Conservation (phyloP, 2,888 invertebrate species). For the Eremobia ochroleuca region DNA sequence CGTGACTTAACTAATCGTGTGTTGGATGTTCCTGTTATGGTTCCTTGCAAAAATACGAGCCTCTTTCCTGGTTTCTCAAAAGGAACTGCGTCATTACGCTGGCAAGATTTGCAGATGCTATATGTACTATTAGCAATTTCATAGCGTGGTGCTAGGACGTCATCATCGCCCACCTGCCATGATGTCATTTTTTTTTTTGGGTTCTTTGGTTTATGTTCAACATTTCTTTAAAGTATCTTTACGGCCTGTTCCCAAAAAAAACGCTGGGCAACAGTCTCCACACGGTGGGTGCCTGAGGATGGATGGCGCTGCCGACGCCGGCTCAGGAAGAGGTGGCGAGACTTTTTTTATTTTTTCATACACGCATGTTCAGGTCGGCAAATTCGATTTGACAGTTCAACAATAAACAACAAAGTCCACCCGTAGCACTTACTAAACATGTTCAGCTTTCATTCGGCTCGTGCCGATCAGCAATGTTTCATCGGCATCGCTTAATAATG, state of each 20-base stretch:
- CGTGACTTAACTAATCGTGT: slow-evolving; percentile 53
- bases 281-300: too few species aligned
- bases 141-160: not conserved
- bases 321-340: too few species aligned
- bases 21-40: slow-evolving; percentile 30
- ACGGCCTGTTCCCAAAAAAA: not conserved
- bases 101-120: not conserved
- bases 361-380: not conserved
- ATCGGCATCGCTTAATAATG: too few species aligned
- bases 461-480: too few species aligned
- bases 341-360: not conserved
- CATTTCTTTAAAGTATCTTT: not conserved
- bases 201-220: not conserved
- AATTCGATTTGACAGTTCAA: too few species aligned
- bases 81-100: not conserved
- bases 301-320: too few species aligned
- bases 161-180: too few species aligned
- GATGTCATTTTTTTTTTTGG: too few species aligned
- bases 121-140: not conserved
- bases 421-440: too few species aligned
- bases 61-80: not conserved
- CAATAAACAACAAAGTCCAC: too few species aligned
- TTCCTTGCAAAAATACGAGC: not conserved
- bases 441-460: too few species aligned
- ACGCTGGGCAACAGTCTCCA: too few species aligned